These are phyloP conservation scores for Melipona quadrifasciata DNA, from an alignment of 1,140 invertebrate species.

Conservation along the genomic window DNA sequence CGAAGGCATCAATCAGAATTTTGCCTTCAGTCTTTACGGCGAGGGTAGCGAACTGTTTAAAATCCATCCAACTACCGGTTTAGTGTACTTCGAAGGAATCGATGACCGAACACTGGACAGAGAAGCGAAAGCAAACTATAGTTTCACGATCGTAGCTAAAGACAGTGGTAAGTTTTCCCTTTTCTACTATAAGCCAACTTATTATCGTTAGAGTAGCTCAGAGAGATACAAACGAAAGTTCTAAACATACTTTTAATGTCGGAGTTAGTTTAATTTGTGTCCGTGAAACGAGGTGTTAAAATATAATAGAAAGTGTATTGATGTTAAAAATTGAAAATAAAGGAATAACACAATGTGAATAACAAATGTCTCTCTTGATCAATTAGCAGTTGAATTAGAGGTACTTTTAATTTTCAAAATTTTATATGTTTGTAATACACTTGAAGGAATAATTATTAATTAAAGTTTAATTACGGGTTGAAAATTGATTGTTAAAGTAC, in stretches of 20 bases:
- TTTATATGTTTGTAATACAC: too few species aligned
- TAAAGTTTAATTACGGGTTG: too few species aligned
- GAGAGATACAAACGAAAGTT: not conserved
- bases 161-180: conserved; percentile 82
- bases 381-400: too few species aligned
- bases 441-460: too few species aligned
- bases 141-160: conserved; percentile 87
- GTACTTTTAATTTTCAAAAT: too few species aligned
- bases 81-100: conserved; percentile 83
- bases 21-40: conserved; percentile 88
- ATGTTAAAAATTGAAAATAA: too few species aligned
- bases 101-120: conserved; percentile 85
- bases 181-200: not conserved
- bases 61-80: conserved; percentile 87
- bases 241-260: not conserved
- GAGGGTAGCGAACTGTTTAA: conserved; percentile 89
- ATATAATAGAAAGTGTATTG: too few species aligned
- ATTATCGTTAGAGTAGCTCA: not conserved
- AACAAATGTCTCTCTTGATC: too few species aligned
- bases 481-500: too few species aligned
- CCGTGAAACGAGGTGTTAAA: too few species aligned
- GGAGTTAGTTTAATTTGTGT: too few species aligned
- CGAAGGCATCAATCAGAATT: conserved; percentile 88
- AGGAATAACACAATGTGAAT: too few species aligned
- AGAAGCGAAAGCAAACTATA: conserved; percentile 87